Evolutionary conservation across 2,797 vertebrate genomes (phyloP), one percentile per base, ranked within the genome.

Genomic region (Anomalospiza imberbis): DNA sequence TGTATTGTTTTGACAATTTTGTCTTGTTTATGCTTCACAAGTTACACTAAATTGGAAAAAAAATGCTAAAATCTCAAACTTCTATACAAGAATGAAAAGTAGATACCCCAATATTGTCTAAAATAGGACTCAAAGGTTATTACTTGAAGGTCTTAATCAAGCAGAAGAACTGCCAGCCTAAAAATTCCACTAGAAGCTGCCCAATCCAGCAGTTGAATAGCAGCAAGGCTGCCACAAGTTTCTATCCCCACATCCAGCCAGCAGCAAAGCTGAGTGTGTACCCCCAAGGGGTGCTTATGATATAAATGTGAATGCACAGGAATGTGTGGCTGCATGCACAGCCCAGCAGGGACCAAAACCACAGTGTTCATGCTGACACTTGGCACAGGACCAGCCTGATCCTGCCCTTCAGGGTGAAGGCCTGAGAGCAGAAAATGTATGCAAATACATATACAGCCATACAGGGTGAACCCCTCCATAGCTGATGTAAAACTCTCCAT

Each of bases 301-400:
- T 21, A 4, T 2, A n/a, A 17, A 1, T 11, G 29, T 12, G 9
- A 17, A 2, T 2, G 12, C 6, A 28, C 7, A 10, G 13, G 8
- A 2, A 6, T 6, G 15, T 7, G 13, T 22, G 53, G 44, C 60
- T 62, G 63, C 19, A 6, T 2, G 2, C 65, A 32, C n/a, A 48
- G 65, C 5, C 80, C 71, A 29, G 1, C 21, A 16, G n/a, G 19
- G 22, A 32, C 13, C 26, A 29, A 38, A 72, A 28, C 11, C 51
- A 13, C 36, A n/a, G 51, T 1, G 1, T 28, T 77, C 4, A 0
- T 31, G 31, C 44, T 71, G 73, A 19, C 26, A 12, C 22, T 21
- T 55, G 16, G 11, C 29, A 28, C 5, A 6, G 61, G 29, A 32
- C 29, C 24, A 19, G 36, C 20, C 17, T 6, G 19, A 25, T 58